These are phyloP conservation scores for Rhopalosiphum maidis DNA, from an alignment of 1,140 invertebrate species.

Conservation along the genomic window DNA sequence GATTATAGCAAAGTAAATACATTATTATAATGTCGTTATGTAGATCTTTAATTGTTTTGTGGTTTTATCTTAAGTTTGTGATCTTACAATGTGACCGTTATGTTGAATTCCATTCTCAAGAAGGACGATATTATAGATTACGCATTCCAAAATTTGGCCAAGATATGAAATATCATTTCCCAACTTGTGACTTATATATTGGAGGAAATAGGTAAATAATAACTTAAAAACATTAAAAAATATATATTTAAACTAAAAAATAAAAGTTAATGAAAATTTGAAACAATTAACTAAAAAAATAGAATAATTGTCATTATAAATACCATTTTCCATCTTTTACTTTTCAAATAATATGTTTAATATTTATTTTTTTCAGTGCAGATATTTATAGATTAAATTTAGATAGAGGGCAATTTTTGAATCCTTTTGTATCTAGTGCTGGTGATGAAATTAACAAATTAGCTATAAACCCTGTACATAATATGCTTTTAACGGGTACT, in stretches of 20 bases:
- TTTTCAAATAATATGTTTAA: background rate
- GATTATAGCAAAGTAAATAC: constrained; percentile 83
- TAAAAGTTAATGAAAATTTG: too few relatives aligned
- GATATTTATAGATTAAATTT: constrained; percentile 96
- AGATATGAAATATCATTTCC: constrained; percentile 90
- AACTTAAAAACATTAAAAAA: background rate
- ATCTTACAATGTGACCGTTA: constrained; percentile 86
- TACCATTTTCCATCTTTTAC: background rate
- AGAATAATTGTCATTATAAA: background rate
- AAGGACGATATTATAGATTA: constrained; percentile 88
- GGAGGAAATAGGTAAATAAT: constrained; percentile 80
- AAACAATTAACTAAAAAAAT: background rate
- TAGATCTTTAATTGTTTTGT: constrained; percentile 57
- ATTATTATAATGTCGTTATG: background rate
- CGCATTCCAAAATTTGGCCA: constrained; percentile 94
- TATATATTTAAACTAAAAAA: background rate
- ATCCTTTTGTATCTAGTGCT: constrained; percentile 77
- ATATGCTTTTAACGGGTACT: constrained; percentile 88
- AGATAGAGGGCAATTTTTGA: constrained; percentile 92
- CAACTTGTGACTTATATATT: constrained; percentile 90
- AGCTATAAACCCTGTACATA: constrained; percentile 86
- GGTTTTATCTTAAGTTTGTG: constrained; percentile 68
- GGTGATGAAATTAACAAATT: constrained; percentile 83
- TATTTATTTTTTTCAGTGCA: constrained; percentile 66
- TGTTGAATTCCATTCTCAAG: constrained; percentile 93